These are phyloP conservation scores for Pocillopora damicornis DNA, from an alignment of 64 coral and sea anemone species.

Conservation along the genomic window DNA sequence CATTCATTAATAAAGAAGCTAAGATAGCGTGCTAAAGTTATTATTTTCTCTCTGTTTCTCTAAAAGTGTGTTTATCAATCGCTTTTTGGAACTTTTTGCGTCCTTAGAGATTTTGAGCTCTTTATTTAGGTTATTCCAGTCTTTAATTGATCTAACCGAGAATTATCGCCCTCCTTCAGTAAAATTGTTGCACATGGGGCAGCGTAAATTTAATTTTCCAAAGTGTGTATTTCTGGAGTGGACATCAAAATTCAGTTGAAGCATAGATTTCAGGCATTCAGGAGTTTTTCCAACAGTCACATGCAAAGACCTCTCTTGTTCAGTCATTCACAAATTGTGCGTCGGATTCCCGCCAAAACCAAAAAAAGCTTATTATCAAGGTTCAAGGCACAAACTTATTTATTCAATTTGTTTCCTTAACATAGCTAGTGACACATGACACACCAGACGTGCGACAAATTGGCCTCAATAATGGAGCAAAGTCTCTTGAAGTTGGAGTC, in stretches of 20 bases:
- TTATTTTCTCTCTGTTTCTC: background rate
- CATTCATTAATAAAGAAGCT: too few relatives aligned
- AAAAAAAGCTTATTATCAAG: too few relatives aligned
- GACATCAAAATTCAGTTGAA: background rate
- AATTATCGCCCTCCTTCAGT: background rate
- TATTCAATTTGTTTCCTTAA: too few relatives aligned
- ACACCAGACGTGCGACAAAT: too few relatives aligned
- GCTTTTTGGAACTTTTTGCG: background rate
- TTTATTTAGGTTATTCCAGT: background rate
- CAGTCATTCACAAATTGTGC: too few relatives aligned
- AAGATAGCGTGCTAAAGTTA: background rate
- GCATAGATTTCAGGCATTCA: background rate
- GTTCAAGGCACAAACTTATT: too few relatives aligned
- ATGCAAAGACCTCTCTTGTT: too few relatives aligned
- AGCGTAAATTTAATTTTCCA: background rate
- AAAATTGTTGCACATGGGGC: background rate
- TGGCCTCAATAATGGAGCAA: too few relatives aligned
- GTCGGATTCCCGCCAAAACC: too few relatives aligned
- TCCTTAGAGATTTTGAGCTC: background rate
- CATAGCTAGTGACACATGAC: too few relatives aligned
- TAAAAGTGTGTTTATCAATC: conserved; percentile 7
- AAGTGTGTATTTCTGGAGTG: background rate
- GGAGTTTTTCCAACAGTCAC: background rate
- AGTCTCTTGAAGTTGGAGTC: too few relatives aligned
- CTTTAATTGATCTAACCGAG: background rate